These are phyloP conservation scores for Dicrostonyx torquatus DNA, from an alignment of 2,797 vertebrate species.

Conservation along the genomic window DNA sequence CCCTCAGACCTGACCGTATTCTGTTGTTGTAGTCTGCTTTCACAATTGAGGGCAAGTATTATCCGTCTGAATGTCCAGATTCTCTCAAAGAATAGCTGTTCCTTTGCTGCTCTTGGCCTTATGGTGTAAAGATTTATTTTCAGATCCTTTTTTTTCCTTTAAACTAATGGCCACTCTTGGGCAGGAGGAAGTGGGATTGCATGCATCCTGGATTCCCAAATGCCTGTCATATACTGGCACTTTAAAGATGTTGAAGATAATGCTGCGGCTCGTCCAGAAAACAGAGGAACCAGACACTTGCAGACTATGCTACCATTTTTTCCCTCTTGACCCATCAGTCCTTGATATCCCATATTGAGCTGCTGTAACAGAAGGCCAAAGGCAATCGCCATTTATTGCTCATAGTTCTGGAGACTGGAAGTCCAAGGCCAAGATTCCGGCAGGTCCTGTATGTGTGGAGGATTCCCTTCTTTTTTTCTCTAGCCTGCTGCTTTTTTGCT, in stretches of 20 bases:
- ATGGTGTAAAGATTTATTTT: not conserved
- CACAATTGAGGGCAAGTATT: not conserved
- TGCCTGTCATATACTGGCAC: not conserved
- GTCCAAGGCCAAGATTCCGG: not conserved
- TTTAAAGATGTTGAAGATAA: not conserved
- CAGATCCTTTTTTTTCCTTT: not conserved
- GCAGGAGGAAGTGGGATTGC: accelerated
- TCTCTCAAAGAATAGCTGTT: not conserved
- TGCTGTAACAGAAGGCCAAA: not conserved
- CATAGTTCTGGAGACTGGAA: not conserved
- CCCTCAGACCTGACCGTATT: not conserved
- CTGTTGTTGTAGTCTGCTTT: not conserved
- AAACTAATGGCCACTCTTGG: not conserved
- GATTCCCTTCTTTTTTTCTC: not conserved
- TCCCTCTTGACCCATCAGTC: not conserved
- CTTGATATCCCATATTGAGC: not conserved
- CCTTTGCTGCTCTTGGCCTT: not conserved
- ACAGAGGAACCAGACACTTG: not conserved
- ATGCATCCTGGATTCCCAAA: not conserved
- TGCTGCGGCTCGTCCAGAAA: not conserved
- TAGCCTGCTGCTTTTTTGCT: not conserved
- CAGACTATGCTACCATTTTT: not conserved
- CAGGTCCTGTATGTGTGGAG: not conserved
- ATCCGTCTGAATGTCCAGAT: not conserved
- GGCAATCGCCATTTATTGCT: not conserved